phyloP scores from a whole-genome alignment of 2,113 vertebrate species.

The Hystrix cristata region DNA sequence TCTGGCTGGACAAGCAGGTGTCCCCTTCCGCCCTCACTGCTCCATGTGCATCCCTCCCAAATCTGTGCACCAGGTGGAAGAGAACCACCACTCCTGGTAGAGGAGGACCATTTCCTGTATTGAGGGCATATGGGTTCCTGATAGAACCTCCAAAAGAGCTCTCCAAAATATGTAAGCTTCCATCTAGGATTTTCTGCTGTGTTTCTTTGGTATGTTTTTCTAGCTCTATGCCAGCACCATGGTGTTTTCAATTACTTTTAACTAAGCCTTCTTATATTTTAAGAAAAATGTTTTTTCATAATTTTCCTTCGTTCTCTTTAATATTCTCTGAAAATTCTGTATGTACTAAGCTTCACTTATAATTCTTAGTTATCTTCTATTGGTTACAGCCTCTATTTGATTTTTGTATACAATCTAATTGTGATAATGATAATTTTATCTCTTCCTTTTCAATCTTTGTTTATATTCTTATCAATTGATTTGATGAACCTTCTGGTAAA shows the following conservation, averaged over 20 bases:
- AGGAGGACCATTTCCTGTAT: too few species aligned
- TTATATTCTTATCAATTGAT: background rate
- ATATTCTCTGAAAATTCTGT: background rate
- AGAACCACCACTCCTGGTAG: too few species aligned
- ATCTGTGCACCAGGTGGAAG: too few species aligned
- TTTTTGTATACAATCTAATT: background rate
- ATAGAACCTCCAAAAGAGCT: too few species aligned
- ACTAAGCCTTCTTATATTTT: background rate
- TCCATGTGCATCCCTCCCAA: too few species aligned
- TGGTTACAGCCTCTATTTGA: background rate
- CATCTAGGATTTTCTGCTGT: background rate
- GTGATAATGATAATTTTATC: background rate
- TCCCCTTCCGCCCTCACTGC: too few species aligned
- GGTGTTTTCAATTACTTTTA: conserved; percentile 4
- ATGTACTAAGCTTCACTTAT: background rate
- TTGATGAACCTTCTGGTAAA: background rate
- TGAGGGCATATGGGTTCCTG: too few species aligned
- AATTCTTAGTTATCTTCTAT: background rate
- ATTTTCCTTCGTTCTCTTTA: conserved; percentile 1
- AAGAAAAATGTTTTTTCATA: background rate
- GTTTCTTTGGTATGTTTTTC: background rate
- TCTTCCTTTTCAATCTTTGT: background rate
- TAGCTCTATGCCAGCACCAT: background rate
- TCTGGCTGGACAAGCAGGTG: too few species aligned
- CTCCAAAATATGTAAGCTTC: background rate